phyloP scores from a whole-genome alignment of 2,113 vertebrate genomes.

The Mustela nigripes region DNA sequence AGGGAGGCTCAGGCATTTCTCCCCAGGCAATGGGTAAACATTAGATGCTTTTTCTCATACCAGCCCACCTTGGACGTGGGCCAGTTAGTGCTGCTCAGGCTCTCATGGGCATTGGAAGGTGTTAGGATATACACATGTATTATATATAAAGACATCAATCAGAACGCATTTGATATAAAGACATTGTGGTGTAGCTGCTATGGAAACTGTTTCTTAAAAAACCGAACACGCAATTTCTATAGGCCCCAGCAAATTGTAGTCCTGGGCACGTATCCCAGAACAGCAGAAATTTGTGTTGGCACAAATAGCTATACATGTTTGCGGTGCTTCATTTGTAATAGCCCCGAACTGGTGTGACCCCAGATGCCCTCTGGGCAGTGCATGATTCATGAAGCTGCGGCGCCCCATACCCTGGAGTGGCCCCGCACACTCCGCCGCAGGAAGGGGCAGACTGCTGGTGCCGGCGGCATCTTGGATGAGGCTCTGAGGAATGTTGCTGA shows the following conservation, averaged over 20 bases:
- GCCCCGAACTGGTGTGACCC: neutral
- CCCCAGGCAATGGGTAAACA: neutral
- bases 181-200: neutral
- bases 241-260: neutral
- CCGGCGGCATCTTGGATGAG: neutral
- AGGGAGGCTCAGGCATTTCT: neutral
- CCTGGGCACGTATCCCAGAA: neutral
- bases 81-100: neutral
- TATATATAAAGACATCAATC: neutral
- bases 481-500: neutral
- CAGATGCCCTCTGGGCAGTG: neutral
- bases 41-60: neutral
- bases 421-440: neutral
- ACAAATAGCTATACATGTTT: neutral
- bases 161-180: neutral
- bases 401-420: rapidly evolving
- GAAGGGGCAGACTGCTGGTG: neutral
- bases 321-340: neutral
- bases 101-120: neutral
- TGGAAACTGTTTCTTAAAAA: neutral
- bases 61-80: neutral
- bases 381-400: neutral
- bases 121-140: neutral
- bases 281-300: neutral
- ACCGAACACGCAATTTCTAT: neutral